Percentiles rank a stretch among this genome's conserved stretches.
Evolutionary conservation across 2,797 vertebrate species (phyloP).

Genomic region (Xerus rutilus): DNA sequence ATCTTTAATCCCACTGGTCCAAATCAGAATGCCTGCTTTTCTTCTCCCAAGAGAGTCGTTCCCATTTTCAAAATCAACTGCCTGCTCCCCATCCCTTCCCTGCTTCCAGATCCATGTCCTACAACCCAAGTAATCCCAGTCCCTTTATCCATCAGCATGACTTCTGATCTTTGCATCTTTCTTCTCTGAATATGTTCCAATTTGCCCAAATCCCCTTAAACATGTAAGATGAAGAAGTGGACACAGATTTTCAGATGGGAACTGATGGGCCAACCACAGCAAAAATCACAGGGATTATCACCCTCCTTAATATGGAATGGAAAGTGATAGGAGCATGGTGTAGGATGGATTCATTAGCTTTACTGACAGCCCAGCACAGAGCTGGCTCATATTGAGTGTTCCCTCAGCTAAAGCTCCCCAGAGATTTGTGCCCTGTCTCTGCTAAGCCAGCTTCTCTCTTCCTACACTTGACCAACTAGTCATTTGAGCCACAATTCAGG

Average conservation of each 20-base stretch:
- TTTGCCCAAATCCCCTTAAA: conserved; percentile 59
- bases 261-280: conserved; percentile 39
- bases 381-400: not conserved
- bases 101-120: not conserved
- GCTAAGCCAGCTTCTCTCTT: conserved; percentile 27
- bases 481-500: conserved; percentile 7
- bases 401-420: not conserved
- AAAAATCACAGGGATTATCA: not conserved
- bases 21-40: not conserved
- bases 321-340: not conserved
- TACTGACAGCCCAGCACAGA: not conserved
- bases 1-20: not conserved
- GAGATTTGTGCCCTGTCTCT: not conserved
- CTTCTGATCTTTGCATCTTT: conserved; percentile 18
- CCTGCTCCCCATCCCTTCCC: not conserved
- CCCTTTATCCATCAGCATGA: not conserved
- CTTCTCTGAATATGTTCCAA: conserved; percentile 36
- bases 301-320: not conserved
- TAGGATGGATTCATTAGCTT: conserved; percentile 16
- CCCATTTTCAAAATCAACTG: not conserved
- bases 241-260: conserved; percentile 42
- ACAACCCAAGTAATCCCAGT: not conserved
- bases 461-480: not conserved
- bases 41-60: not conserved
- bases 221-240: not conserved